Evolutionary conservation across 53 echinoderm and acorn worm species (phyloP).

Genomic region (Echinarachnius parma): DNA sequence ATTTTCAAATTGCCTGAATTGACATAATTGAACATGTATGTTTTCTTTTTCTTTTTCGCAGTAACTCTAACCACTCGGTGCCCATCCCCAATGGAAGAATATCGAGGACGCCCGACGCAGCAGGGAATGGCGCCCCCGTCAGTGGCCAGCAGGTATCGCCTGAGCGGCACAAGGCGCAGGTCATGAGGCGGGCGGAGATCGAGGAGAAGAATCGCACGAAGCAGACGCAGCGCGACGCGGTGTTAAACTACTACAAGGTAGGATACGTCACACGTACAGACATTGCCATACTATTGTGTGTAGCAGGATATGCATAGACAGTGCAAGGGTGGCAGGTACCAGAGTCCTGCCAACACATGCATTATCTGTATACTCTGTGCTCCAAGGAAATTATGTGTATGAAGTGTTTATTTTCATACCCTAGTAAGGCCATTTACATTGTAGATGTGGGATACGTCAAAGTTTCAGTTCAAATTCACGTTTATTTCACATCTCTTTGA

Average conservation of each 20-base stretch:
- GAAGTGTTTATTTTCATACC: not conserved
- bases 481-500: too few species aligned
- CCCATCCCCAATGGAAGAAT: conserved; percentile 4
- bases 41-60: not conserved
- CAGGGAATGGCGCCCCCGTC: conserved; percentile 11
- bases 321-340: too few species aligned
- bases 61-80: conserved; percentile 34
- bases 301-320: too few species aligned
- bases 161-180: conserved; percentile 86
- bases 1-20: too few species aligned
- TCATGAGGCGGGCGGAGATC: conserved; percentile 66
- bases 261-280: not conserved
- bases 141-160: conserved; percentile 14
- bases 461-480: too few species aligned
- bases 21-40: too few species aligned
- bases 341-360: too few species aligned
- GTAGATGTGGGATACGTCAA: too few species aligned
- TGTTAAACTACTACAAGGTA: conserved; percentile 87
- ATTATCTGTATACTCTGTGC: too few species aligned
- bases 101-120: not conserved
- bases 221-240: conserved; percentile 73
- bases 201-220: conserved; percentile 79
- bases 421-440: too few species aligned
- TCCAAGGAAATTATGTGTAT: too few species aligned
- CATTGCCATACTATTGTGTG: too few species aligned